A percentile compares a stretch with the other conserved stretches of the same genome.
Conservation (phyloP, 2,797 vertebrate species). For the Muscicapa striata region DNA sequence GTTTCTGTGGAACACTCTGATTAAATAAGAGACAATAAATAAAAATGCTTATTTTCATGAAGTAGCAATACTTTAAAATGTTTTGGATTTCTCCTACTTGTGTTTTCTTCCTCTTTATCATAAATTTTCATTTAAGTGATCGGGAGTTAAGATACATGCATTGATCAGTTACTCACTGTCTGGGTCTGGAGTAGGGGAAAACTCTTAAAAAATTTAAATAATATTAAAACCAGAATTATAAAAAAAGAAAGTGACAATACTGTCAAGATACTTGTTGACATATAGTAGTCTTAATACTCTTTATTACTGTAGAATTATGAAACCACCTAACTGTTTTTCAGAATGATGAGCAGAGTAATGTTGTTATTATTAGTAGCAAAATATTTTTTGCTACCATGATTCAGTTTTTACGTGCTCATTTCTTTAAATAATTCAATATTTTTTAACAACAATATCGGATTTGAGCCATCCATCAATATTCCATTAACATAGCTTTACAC, state of each 20-base stretch:
- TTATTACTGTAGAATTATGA: neutral
- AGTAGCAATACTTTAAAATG: neutral
- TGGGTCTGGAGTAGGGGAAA: neutral
- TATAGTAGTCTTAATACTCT: neutral
- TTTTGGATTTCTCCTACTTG: neutral
- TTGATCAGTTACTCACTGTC: neutral
- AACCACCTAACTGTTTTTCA: neutral
- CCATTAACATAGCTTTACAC: neutral
- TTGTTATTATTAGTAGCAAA: neutral
- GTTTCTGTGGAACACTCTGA: neutral
- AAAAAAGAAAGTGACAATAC: neutral
- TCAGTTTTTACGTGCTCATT: neutral
- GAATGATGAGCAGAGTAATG: neutral
- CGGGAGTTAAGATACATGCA: neutral
- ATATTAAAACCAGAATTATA: neutral
- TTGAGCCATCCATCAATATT: neutral
- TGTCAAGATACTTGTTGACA: neutral
- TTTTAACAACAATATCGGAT: neutral
- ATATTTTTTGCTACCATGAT: accelerated
- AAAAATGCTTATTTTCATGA: neutral
- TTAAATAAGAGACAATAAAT: neutral
- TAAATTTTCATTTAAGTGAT: neutral
- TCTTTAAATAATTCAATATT: neutral
- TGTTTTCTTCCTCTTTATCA: neutral
- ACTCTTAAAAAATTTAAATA: neutral